These are phyloP conservation scores for Melanaphis sacchari DNA, from an alignment of 1,140 invertebrate species.

Conservation along the genomic window DNA sequence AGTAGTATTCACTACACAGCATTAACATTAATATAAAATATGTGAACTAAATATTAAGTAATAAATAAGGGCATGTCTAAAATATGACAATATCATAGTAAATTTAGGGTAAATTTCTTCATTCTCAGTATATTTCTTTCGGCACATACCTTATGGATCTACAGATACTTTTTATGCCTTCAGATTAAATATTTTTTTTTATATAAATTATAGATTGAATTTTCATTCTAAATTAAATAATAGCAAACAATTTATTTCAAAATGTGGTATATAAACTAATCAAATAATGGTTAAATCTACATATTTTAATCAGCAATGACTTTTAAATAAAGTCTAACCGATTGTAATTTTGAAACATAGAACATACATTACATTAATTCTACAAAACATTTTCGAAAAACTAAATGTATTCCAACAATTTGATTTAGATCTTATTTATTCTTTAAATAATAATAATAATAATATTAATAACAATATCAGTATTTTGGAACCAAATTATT, in stretches of 20 bases:
- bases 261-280: background rate
- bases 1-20: background rate
- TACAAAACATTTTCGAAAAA: background rate
- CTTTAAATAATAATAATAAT: background rate
- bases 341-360: background rate
- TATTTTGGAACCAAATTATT: background rate
- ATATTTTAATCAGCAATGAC: background rate
- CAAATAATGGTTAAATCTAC: background rate
- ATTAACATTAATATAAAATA: background rate
- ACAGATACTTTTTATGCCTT: background rate
- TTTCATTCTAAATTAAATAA: background rate
- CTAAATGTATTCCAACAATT: background rate
- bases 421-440: background rate
- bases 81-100: background rate
- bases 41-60: background rate
- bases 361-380: background rate
- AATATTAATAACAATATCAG: background rate
- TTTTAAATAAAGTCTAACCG: background rate
- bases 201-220: background rate
- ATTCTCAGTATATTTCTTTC: background rate
- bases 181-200: background rate
- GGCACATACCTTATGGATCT: background rate
- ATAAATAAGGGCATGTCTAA: background rate
- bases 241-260: background rate
- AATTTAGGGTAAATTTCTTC: background rate